Evolutionary conservation across 2,113 vertebrate genomes (phyloP), one percentile per base, ranked within the genome.

Genomic region (Otus sunia): DNA sequence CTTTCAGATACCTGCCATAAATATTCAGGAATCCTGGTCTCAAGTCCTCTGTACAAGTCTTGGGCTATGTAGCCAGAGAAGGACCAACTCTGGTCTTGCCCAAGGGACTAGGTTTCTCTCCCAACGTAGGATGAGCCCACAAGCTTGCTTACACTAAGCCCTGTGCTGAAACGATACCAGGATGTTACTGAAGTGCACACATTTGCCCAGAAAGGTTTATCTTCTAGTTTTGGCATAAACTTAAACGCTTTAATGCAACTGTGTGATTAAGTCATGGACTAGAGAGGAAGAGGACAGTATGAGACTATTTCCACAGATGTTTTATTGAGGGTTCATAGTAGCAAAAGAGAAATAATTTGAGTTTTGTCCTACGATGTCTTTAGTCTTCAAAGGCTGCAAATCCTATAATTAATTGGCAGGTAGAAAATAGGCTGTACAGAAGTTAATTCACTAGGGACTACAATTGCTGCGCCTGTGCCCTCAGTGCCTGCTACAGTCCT

Each of bases 401-500:
- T 86, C 58, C 66, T 89, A 12, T 87, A 95, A 95, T 95, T 92
- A 96, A 90, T 88, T 88, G 85, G 36, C 81, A 92, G 92, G 93
- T 94, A 96, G 93, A 83, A 94, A 96, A 96, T 50, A 96, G 88
- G 67, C 90, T 80, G 71, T 66, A 41, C 58, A 93, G 85, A 94
- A 96, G 85, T 94, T 96, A 92, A 93, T 96, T 95, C 93, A 62
- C 78, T 50, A 29, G 71, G 82, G 92, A 60, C 30, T 68, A 3
- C 84, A 68, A 22, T 11, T 92, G 93, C 91, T 91, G 74, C 0
- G 29, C 74, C 78, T 37, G 78, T 93, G 95, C 93, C 92, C 96
- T 94, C 71, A 5, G 59, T 78, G 87, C 74, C 85, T 96, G 95
- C 69, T 95, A 66, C 71, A 69, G 93, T 90, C 88, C 96, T 94